Evolutionary conservation across 2,797 vertebrate species (phyloP).

Genomic region (Crax fasciolata): DNA sequence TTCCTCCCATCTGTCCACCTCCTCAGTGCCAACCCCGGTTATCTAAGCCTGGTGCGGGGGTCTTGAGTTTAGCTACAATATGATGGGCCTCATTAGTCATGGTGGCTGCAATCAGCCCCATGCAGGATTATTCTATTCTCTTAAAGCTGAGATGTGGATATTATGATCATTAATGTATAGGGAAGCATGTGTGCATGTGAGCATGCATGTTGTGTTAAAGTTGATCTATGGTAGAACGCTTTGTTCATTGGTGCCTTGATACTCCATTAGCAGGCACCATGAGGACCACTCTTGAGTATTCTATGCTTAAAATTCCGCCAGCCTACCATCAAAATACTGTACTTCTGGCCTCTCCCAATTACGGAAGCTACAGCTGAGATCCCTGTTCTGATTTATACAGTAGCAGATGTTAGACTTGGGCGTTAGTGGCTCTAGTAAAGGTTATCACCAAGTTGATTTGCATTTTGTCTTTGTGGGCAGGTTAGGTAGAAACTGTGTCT

Average conservation of each 20-base stretch:
- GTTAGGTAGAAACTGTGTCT: neutral
- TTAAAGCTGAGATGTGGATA: neutral
- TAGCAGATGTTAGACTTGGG: neutral
- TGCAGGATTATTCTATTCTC: neutral
- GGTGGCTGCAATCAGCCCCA: neutral
- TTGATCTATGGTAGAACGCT: neutral
- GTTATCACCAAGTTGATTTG: neutral
- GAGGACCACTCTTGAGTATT: neutral
- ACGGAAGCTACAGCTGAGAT: neutral
- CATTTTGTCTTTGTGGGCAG: neutral
- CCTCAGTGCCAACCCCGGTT: neutral
- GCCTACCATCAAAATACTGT: neutral
- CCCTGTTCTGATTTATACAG: neutral
- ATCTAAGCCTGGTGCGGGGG: neutral
- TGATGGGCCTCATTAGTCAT: neutral
- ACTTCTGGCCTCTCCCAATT: neutral
- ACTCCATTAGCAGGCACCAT: neutral
- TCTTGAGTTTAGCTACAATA: neutral
- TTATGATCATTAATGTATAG: neutral
- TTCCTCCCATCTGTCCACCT: slow-evolving; percentile 6
- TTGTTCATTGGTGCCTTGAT: neutral
- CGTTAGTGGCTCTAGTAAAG: neutral
- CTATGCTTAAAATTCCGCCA: neutral
- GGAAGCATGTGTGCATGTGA: fast-evolving
- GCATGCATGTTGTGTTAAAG: neutral